A percentile compares a stretch with the other conserved stretches of the same genome.
Evolutionary conservation across 2,888 invertebrate species (phyloP).

Genomic region (Philereme vetulata): DNA sequence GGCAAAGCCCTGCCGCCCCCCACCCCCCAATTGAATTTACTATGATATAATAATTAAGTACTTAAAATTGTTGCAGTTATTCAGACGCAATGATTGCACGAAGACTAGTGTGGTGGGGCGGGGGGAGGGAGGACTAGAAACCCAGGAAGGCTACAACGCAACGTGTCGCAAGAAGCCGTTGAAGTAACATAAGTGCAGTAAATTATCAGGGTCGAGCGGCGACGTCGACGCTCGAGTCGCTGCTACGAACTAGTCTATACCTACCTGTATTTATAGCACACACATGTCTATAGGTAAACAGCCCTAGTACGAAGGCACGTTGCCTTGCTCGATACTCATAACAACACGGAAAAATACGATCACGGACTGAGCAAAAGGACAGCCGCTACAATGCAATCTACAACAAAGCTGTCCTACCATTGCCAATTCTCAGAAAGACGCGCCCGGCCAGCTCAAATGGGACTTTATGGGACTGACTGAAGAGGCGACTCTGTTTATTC

Average conservation of each 20-base stretch:
- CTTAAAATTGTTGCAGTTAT: background rate
- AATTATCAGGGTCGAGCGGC: conserved; percentile 80
- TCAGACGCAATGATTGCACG: conserved; percentile 25
- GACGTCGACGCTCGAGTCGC: conserved; percentile 67
- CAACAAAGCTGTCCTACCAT: conserved; percentile 54
- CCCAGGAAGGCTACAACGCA: conserved; percentile 66
- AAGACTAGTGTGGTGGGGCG: conserved; percentile 45
- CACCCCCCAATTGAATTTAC: too few relatives aligned
- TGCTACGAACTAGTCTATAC: conserved; percentile 60
- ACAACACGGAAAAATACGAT: conserved; percentile 66
- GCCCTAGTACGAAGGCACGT: conserved; percentile 53
- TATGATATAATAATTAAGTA: too few relatives aligned
- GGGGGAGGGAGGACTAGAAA: conserved; percentile 52
- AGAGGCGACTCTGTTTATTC: conserved; percentile 33
- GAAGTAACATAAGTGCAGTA: conserved; percentile 82
- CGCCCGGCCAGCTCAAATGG: conserved; percentile 32
- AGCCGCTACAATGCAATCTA: conserved; percentile 52
- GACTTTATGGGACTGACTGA: conserved; percentile 30
- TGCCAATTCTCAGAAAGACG: conserved; percentile 56
- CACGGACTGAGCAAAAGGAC: conserved; percentile 65
- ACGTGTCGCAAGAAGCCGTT: conserved; percentile 81
- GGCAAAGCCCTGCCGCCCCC: too few relatives aligned
- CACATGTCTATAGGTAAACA: conserved; percentile 56
- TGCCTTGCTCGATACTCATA: conserved; percentile 53
- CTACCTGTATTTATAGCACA: conserved; percentile 48